A percentile compares a stretch with the other conserved stretches of the same genome.
These are phyloP conservation scores for Lepidotrigona ventralis DNA, from an alignment of 1,140 invertebrate genomes.

Conservation along the genomic window DNA sequence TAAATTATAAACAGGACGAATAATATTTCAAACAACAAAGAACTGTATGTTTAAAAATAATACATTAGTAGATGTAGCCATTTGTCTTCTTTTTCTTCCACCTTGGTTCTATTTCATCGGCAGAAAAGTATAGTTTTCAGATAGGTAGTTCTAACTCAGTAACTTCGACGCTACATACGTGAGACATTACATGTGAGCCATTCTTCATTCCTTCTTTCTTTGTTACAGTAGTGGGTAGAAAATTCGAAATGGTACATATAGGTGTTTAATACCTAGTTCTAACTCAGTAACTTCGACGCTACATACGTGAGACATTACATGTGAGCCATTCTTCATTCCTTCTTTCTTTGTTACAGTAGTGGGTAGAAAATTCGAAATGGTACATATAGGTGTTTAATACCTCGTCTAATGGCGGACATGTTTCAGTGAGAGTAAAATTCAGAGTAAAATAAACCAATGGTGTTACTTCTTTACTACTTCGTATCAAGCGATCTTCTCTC, in stretches of 20 bases:
- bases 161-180: neutral
- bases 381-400: neutral
- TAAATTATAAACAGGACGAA: neutral
- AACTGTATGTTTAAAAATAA: no score
- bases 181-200: neutral
- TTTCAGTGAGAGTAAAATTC: neutral
- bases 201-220: neutral
- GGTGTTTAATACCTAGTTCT: neutral
- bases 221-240: constrained; percentile 1
- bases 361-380: constrained; percentile 7
- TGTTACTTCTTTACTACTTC: constrained; percentile 18
- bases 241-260: neutral
- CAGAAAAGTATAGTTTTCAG: neutral
- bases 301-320: neutral
- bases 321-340: neutral
- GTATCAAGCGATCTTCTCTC: constrained; percentile 41
- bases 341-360: constrained; percentile 3
- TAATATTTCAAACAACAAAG: neutral
- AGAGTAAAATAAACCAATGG: constrained; percentile 12
- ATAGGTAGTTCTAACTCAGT: constrained; percentile 2
- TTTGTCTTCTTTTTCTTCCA: neutral
- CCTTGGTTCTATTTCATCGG: neutral
- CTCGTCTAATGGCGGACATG: neutral
- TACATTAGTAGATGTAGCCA: neutral
- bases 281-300: neutral